Evolutionary conservation across 2,113 vertebrate genomes (phyloP), one percentile per base, ranked within the genome.

Genomic region (Pholis gunnellus): DNA sequence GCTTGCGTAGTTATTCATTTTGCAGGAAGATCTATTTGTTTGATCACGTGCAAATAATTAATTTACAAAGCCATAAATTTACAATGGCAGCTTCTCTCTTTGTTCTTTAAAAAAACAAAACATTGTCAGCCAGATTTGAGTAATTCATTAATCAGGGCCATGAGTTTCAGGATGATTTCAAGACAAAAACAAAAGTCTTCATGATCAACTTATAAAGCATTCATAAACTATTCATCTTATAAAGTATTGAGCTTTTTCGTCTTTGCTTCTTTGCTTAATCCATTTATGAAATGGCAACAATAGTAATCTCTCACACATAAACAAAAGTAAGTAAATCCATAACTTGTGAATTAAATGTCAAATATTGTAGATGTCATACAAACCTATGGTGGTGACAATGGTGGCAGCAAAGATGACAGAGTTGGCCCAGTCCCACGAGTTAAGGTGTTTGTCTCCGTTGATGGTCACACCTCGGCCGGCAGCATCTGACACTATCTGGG

Each of bases 311-410:
- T 60, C 38, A 13, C 54, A 60, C 5, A 56, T 17, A 17, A 27
- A 50, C 18, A 50, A 9, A 42, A 13, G 34, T 17, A 66, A 5
- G 8, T 0, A 14, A 42, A 31, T 29, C 29, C 20, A 27, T 73
- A 31, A 61, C 15, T n/a, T 40, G 9, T 40, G 11, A n/a, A 15
- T 42, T 5, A 63, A 10, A 61, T 54, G 15, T 9, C 9, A 22
- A 13, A 61, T 20, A 42, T 2, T 42, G 42, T 25, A 14, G 13
- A 14, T 14, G 27, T 38, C 17, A 63, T 71, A 81, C 88, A 34
- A 22, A 98, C 98, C 98, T 0, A 99, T 99, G 20, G 98, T 99
- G 66, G 98, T 99, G 87, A 99, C 98, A 70, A 99, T 97, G 0
- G 97, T 97, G 84, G 97, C 96, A 78, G 98, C 96, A 81, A 99